Evolutionary conservation across 2,888 invertebrate species (phyloP).

Genomic region (Hyposoter dolosus): DNA sequence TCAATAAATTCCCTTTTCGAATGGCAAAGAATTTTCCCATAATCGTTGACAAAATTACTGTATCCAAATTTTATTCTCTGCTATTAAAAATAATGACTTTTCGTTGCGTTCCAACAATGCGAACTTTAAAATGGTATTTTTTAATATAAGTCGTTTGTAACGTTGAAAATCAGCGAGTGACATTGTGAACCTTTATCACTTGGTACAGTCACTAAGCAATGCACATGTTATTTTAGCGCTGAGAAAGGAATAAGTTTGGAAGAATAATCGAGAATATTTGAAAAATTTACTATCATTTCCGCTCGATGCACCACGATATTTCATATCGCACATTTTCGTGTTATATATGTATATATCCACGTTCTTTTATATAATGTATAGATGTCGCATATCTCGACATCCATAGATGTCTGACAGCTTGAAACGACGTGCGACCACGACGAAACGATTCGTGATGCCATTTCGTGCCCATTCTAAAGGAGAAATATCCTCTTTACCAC

Average conservation of each 20-base stretch:
- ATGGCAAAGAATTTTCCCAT: no score
- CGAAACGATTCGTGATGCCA: conserved; percentile 12
- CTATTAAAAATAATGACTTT: no score
- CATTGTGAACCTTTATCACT: neutral
- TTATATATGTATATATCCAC: neutral
- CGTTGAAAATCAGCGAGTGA: neutral
- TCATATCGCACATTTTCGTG: conserved; percentile 11
- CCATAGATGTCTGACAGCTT: neutral
- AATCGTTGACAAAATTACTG: no score
- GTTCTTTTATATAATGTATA: neutral
- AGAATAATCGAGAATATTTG: conserved; percentile 10
- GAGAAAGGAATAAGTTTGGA: neutral
- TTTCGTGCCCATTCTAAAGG: neutral
- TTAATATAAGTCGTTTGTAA: neutral
- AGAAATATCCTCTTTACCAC: conserved; percentile 1
- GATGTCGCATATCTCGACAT: neutral
- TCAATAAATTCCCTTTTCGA: no score
- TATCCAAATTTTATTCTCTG: no score
- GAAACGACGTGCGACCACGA: neutral
- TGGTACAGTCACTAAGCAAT: neutral
- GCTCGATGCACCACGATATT: conserved; percentile 24
- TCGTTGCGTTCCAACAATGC: no score
- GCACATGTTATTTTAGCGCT: neutral
- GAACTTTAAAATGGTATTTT: no score
- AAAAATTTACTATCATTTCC: conserved; percentile 12